These are phyloP conservation scores for Halictus quadricinctus DNA, from an alignment of 2,888 invertebrate species.

Conservation along the genomic window DNA sequence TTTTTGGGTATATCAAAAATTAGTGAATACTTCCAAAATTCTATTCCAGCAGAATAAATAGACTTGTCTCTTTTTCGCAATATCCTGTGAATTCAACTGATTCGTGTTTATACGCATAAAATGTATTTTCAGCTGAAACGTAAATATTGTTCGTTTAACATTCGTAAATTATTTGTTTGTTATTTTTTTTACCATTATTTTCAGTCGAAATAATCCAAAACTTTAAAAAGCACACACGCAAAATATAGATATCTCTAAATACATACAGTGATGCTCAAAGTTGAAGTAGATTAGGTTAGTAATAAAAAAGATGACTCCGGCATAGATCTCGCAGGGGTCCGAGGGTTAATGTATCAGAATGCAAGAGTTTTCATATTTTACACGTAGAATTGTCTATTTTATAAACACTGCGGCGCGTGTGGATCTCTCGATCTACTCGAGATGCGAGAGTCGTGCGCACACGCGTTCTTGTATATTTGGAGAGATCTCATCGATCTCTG, in stretches of 20 bases:
- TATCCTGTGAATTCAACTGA: background rate
- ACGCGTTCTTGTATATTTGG: conserved; percentile 27
- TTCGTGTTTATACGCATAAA: background rate
- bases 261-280: background rate
- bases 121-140: background rate
- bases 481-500: conserved; percentile 56
- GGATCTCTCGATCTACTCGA: conserved; percentile 45
- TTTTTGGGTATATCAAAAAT: too few species aligned
- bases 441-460: conserved; percentile 16
- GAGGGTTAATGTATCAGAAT: too few species aligned
- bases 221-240: background rate
- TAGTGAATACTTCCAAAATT: background rate
- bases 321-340: too few species aligned
- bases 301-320: too few species aligned
- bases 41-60: background rate
- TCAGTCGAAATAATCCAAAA: background rate
- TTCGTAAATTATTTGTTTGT: background rate
- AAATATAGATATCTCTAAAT: background rate
- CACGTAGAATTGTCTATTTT: background rate
- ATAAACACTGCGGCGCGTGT: background rate
- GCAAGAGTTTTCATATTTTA: too few species aligned
- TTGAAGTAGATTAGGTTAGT: background rate
- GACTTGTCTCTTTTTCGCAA: background rate
- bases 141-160: background rate
- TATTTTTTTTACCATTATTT: background rate